phyloP scores from a whole-genome alignment of 35 echinoderm and acorn worm species.

The Eucidaris tribuloides region DNA sequence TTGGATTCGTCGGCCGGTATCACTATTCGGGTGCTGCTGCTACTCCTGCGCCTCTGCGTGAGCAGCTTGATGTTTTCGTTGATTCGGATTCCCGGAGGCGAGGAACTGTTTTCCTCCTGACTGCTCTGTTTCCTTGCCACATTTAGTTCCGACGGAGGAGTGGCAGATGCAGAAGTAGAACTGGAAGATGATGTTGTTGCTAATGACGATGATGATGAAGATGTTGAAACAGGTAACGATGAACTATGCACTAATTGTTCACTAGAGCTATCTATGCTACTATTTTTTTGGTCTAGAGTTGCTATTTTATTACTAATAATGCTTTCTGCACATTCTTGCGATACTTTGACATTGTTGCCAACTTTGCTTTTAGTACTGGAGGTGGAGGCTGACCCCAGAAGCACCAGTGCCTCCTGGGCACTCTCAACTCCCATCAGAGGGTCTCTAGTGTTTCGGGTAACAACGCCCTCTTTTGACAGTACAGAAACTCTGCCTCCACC shows the following conservation, averaged over 20 bases:
- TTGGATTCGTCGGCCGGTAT: conserved; percentile 7
- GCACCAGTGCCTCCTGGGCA: conserved; percentile 13
- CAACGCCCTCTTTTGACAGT: no score
- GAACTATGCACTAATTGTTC: neutral
- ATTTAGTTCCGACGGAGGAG: no score
- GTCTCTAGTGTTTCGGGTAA: neutral
- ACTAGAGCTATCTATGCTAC: neutral
- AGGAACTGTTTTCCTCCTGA: neutral
- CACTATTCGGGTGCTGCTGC: neutral
- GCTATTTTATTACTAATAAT: no score
- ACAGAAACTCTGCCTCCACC: no score
- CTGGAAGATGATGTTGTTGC: neutral
- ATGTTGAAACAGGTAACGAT: neutral
- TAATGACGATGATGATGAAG: conserved; percentile 2
- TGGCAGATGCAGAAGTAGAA: neutral
- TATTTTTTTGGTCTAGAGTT: neutral
- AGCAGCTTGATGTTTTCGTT: neutral
- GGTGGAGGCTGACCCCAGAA: neutral
- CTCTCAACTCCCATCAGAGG: conserved; percentile 21
- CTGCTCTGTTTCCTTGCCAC: neutral
- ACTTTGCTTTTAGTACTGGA: neutral
- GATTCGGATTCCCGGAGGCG: neutral
- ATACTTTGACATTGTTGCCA: neutral
- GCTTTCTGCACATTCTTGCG: neutral
- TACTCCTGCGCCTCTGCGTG: neutral